Evolutionary conservation across 2,888 invertebrate species (phyloP), one percentile per base, ranked within the genome.

Genomic region (Gnatocerus cornutus): DNA sequence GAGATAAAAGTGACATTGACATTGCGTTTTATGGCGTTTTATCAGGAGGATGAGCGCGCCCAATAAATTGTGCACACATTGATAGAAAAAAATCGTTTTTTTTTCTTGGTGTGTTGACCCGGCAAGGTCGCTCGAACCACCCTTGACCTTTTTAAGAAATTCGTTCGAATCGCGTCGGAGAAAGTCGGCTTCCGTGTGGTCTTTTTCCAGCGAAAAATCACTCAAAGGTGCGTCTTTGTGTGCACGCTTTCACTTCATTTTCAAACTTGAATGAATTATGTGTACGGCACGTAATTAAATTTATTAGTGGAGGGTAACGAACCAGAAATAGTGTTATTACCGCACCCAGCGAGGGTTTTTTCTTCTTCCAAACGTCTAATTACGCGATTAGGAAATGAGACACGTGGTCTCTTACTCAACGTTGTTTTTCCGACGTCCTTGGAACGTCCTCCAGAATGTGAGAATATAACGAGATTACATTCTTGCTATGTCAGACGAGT

Each of bases 401-500:
- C 63, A 52, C 64, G 64, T 64, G 64, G 27, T 43, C 9, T n/a
- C 29, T 65, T 65, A 56, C 55, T 46, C 55, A 65, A 65, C 45
- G 53, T 13, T 9, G 46, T 65, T 56, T 65, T 56, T 56, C 46
- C 29, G 33, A 48, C 61, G 68, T 61, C 68, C 68, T 68, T 68
- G 68, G 37, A 21, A 53, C 66, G 68, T 61, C 55, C 62, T 61
- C 21, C 21, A 21, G 21, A 21, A 76, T 76, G 78, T 76, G 77
- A 78, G 78, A 78, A 78, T 78, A 74, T 73, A 77, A 76, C 77
- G 75, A 78, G 77, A 78, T 76, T 77, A 76, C 76, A 78, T 77
- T 77, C 78, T 75, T 74, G 73, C 75, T 77, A 74, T 77, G 76
- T 77, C 77, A 77, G 77, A 77, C 77, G 75, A 70, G 69, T 73